These are phyloP conservation scores for Tetragnatha montana DNA, from an alignment of 2,888 invertebrate species.

Conservation along the genomic window DNA sequence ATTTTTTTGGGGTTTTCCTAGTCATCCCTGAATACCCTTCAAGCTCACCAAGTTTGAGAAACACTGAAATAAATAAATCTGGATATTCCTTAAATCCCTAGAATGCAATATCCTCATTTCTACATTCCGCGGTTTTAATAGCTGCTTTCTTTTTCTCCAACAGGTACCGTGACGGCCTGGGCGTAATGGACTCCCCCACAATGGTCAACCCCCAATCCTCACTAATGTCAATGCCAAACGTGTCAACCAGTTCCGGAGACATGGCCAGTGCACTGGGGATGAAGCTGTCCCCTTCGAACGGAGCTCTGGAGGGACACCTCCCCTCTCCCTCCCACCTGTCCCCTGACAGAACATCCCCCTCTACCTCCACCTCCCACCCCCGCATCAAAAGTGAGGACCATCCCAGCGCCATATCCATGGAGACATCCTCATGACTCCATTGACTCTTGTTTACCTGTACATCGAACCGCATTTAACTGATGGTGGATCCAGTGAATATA, in stretches of 20 bases:
- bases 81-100: too few species aligned
- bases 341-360: constrained; percentile 37
- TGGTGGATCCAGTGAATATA: constrained; percentile 41
- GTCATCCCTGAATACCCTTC: too few species aligned
- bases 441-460: neutral
- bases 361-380: constrained; percentile 48
- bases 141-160: neutral
- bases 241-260: constrained; percentile 47
- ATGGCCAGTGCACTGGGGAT: constrained; percentile 34
- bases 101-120: too few species aligned
- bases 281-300: constrained; percentile 54
- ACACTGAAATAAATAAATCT: too few species aligned
- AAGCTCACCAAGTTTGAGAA: too few species aligned
- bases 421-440: constrained; percentile 56
- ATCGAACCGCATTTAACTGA: constrained; percentile 47
- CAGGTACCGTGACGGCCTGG: constrained; percentile 70
- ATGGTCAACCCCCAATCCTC: constrained; percentile 62
- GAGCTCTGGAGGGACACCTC: constrained; percentile 33
- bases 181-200: constrained; percentile 70
- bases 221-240: constrained; percentile 48
- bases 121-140: too few species aligned
- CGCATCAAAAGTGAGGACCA: constrained; percentile 48
- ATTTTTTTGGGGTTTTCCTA: too few species aligned
- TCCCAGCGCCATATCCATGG: constrained; percentile 52
- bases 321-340: constrained; percentile 44